phyloP scores from a whole-genome alignment of 2,888 invertebrate species.

The Pachycephus smyrnensis region DNA sequence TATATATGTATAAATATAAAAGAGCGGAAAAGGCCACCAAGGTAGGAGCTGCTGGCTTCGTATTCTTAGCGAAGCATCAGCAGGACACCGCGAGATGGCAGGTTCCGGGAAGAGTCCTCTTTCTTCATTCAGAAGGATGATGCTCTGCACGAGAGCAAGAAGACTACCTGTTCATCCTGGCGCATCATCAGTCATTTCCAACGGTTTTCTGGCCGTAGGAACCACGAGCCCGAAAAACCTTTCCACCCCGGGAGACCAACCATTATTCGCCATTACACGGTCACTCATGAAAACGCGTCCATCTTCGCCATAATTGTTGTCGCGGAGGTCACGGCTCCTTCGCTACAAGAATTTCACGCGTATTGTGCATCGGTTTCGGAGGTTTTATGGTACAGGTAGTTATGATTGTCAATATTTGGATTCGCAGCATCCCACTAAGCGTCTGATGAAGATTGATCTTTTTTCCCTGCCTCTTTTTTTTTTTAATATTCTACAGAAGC shows the following conservation, averaged over 20 bases:
- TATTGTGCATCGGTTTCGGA: conserved; percentile 26
- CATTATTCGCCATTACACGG: conserved; percentile 64
- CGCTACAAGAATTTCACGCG: conserved; percentile 37
- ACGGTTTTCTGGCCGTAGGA: conserved; percentile 46
- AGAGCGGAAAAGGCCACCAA: conserved; percentile 30
- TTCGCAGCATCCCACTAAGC: no score
- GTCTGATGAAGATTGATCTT: no score
- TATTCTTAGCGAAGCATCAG: conserved; percentile 14
- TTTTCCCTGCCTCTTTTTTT: no score
- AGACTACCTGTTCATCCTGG: conserved; percentile 53
- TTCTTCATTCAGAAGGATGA: conserved; percentile 3
- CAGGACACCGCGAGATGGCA: conserved; percentile 9
- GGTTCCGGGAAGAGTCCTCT: conserved; percentile 32
- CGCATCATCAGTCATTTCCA: conserved; percentile 59
- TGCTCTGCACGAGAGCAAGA: not conserved
- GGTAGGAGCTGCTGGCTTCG: conserved; percentile 18
- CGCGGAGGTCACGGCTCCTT: conserved; percentile 13
- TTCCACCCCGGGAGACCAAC: conserved; percentile 40
- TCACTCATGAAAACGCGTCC: conserved; percentile 49
- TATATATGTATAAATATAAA: not conserved
- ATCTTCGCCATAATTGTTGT: not conserved
- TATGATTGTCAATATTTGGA: conserved; percentile 57
- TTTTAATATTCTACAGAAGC: no score
- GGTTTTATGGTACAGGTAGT: conserved; percentile 1
- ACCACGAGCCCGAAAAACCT: conserved; percentile 2